A percentile compares a stretch with the other conserved stretches of the same genome.
Conservation (phyloP, 1,140 invertebrate genomes). For the Arctopsyche grandis region DNA sequence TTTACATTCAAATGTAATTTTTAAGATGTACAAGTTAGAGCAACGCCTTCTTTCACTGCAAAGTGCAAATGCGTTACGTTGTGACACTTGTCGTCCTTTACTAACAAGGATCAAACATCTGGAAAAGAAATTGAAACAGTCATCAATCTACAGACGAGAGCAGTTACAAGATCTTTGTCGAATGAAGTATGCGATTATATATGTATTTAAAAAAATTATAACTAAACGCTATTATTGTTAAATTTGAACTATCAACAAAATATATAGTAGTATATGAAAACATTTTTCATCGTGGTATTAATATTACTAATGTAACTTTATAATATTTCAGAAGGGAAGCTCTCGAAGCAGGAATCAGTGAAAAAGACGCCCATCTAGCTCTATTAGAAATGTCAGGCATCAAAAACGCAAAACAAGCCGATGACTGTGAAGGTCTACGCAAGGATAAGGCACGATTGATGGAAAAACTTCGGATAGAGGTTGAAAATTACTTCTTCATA, state of each 20-base stretch:
- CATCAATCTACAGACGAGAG: slow-evolving; percentile 71
- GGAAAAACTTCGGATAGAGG: slow-evolving; percentile 76
- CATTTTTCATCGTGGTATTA: no score
- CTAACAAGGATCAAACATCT: slow-evolving; percentile 69
- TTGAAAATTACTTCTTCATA: slow-evolving; percentile 55
- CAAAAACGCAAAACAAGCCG: slow-evolving; percentile 71
- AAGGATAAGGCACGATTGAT: slow-evolving; percentile 72
- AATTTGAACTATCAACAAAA: no score
- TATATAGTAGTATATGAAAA: no score
- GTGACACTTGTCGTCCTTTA: slow-evolving; percentile 73
- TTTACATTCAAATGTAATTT: slow-evolving; percentile 52
- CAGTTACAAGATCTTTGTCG: slow-evolving; percentile 80
- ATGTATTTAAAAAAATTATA: neutral
- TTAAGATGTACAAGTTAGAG: slow-evolving; percentile 78
- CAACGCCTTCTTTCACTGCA: slow-evolving; percentile 75
- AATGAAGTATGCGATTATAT: slow-evolving; percentile 75
- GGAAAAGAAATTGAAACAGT: slow-evolving; percentile 67
- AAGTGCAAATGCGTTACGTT: slow-evolving; percentile 72
- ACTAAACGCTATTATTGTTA: no score
- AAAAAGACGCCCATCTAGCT: slow-evolving; percentile 87
- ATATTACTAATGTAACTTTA: no score
- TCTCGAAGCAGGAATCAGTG: slow-evolving; percentile 81
- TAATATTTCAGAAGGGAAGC: slow-evolving; percentile 78
- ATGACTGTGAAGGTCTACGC: slow-evolving; percentile 72
- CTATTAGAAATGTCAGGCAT: slow-evolving; percentile 82